Base-by-base conservation (phyloP, 2,113 vertebrate species). In the Tachysurus fulvidraco region DNA sequence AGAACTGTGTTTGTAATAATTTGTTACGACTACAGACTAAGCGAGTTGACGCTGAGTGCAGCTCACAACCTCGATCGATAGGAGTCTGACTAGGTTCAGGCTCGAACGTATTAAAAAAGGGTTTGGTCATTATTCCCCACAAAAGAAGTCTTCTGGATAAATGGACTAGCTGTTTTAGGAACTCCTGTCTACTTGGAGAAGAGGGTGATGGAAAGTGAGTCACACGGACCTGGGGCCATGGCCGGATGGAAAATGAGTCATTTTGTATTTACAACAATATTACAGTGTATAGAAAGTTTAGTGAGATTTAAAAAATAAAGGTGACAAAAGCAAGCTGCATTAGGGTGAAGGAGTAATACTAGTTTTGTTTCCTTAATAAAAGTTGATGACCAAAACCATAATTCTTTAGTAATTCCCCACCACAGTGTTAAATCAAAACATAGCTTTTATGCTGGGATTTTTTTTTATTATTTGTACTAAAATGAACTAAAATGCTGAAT, bases 191-290 rank as follows among this genome's bases (percentile, higher is more conserved):
- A 5, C 17, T 59, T 5, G n/a, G 78, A 80, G 28, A 36, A 23
- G 55, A 78, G 21, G 36, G 28, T 36, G 77, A 57, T 79, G 52
- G 52, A 79, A 57, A 59, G 28, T 80, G 54, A 80, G 54, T 80
- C 78, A 59, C 54, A 36, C 30, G 0, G 54, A 80, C 78, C 54
- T 0, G 10, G 1, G 78, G 78, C 78, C 54, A 59, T 55, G 76
- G 76, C 76, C 55, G 14, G 28, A 59, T 59, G 54, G 28, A 80
- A 80, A 59, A 36, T 80, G 8, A 59, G 17, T 59, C 54, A 36
- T 13, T 19, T 36, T 19, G 78, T 36, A 23, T 80, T 57, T 23
- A 59, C 28, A 78, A 19, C n/a, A 23, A 23, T 59, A 41, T 80
- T 80, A 41, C 78, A 80, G 78, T 28, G 17, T 21, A 36, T 59